Conservation (phyloP, 2,888 invertebrate genomes). For the Thymelicus lineola region DNA sequence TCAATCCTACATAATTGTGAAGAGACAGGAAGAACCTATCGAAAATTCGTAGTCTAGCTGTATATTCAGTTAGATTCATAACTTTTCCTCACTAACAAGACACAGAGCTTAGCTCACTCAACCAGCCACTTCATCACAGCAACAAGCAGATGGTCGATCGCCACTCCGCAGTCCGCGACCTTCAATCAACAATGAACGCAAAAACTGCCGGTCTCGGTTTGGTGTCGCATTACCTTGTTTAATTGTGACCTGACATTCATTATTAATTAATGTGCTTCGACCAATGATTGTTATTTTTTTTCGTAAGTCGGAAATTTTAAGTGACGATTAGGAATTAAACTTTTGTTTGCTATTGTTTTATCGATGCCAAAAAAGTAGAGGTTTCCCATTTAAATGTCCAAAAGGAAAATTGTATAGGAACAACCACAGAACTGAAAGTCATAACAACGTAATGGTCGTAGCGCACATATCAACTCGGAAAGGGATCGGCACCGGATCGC, state of each 20-base stretch:
- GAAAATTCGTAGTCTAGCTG: no score
- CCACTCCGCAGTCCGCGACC: conserved; percentile 32
- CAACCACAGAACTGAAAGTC: not conserved
- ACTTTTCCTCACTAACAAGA: not conserved
- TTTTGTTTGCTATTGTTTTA: conserved; percentile 7
- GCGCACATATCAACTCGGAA: no score
- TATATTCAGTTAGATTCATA: not conserved
- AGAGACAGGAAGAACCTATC: no score
- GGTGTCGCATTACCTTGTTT: conserved; percentile 25
- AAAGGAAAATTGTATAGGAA: not conserved
- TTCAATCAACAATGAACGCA: conserved; percentile 34
- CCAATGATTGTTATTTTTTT: conserved; percentile 10
- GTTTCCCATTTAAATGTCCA: not conserved
- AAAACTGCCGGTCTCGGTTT: conserved; percentile 28
- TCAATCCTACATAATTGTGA: no score
- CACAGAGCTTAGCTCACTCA: not conserved
- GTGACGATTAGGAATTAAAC: not conserved
- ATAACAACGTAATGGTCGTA: not conserved
- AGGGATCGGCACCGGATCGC: no score
- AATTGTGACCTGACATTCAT: conserved; percentile 30
- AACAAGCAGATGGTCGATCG: conserved; percentile 33
- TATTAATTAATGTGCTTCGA: conserved; percentile 25
- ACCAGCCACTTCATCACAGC: conserved; percentile 11
- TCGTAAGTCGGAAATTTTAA: not conserved
- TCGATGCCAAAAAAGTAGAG: not conserved